phyloP scores from a whole-genome alignment of 2,888 invertebrate genomes.

The Lymantria monacha region DNA sequence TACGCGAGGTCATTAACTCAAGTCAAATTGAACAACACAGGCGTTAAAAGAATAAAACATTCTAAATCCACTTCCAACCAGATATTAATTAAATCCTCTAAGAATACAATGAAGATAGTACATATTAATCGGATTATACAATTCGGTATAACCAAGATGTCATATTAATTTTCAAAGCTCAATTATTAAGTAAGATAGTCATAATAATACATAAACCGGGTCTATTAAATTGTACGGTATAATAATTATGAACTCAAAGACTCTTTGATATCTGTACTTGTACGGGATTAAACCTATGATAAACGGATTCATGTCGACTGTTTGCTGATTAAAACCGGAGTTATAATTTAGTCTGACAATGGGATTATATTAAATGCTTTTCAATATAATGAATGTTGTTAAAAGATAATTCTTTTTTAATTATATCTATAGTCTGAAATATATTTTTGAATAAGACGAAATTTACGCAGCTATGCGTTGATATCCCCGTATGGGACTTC shows the following conservation, averaged over 20 bases:
- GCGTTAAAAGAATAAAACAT: no score
- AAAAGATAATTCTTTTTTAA: no score
- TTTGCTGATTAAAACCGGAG: conserved; percentile 22
- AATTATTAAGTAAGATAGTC: background rate
- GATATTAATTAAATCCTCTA: no score
- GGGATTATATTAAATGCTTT: conserved; percentile 26
- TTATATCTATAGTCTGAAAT: no score
- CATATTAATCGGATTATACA: background rate
- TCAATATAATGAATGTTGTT: conserved; percentile 19
- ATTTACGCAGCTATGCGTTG: no score
- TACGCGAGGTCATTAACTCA: no score
- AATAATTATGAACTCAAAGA: conserved; percentile 25
- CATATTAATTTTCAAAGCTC: background rate
- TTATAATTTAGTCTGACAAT: conserved; percentile 38
- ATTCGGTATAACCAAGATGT: background rate
- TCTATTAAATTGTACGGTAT: conserved; percentile 13
- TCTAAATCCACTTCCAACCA: no score
- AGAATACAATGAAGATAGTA: background rate
- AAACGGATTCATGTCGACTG: conserved; percentile 21
- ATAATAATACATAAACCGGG: conserved; percentile 4
- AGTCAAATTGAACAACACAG: no score
- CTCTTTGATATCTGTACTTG: conserved; percentile 7
- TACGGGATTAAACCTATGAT: conserved; percentile 28
- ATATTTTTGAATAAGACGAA: no score
- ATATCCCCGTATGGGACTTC: no score